Percentiles rank a stretch among this genome's conserved stretches.
Evolutionary conservation across 2,113 vertebrate species (phyloP).

Genomic region (Stegostoma tigrinum): DNA sequence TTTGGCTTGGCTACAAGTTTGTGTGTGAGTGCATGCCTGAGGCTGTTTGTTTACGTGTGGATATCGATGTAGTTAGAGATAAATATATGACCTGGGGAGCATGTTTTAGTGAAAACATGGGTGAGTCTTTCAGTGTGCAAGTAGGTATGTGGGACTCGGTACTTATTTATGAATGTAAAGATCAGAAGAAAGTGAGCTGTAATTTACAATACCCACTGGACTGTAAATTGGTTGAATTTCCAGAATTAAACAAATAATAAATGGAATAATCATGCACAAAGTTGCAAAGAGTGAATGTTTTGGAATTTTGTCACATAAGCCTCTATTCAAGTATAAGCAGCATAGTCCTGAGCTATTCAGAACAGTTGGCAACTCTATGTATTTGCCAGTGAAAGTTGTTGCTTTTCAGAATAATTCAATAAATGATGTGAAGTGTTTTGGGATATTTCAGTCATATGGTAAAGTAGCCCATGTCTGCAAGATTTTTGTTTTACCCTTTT

Average conservation of each 20-base stretch:
- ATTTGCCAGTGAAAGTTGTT: not conserved
- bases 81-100: no score
- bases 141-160: no score
- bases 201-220: not conserved
- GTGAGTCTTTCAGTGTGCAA: no score
- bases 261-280: not conserved
- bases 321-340: not conserved
- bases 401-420: not conserved
- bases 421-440: not conserved
- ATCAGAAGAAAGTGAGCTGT: not conserved
- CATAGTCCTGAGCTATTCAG: no score
- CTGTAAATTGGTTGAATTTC: not conserved
- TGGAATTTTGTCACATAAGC: not conserved
- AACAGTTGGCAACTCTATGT: not conserved
- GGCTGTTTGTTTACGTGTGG: no score
- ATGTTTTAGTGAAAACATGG: no score
- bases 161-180: not conserved
- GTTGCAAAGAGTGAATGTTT: not conserved
- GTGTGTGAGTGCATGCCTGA: no score
- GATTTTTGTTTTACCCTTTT: not conserved
- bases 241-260: not conserved
- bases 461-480: not conserved
- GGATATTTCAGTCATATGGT: not conserved
- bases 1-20: no score
- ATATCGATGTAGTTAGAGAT: no score